Base-by-base conservation (phyloP, 2,888 invertebrate genomes). In the Campoplex nolae region DNA sequence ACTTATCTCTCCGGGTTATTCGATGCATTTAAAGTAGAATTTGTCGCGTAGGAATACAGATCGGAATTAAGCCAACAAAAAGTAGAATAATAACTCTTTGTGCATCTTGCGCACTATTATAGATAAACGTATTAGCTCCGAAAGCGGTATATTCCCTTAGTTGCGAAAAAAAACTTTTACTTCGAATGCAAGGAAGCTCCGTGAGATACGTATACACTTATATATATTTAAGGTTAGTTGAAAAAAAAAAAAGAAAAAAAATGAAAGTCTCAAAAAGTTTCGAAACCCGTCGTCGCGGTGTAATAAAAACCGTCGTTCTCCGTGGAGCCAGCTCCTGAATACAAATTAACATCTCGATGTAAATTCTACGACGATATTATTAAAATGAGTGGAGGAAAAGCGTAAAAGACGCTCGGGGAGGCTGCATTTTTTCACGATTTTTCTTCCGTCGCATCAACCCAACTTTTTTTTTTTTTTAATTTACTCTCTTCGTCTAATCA, bases 261-360 rank as follows among this genome's bases (percentile, higher is more conserved):
- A 74, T 65, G 68, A 54, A 67, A 74, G 73, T 81, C 83, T 81
- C 67, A 51, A 68, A 71, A 86, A 86, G 73, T 86, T 86, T 86
- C 77, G 76, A 83, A 81, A 77, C 48, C 80, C 32, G 62, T 80
- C 76, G 83, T 81, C 71, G 76, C 67, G 73, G 70, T 79, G 75
- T 70, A 51, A 74, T 79, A 67, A 85, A 70, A 79, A 79, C 28
- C 51, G 80, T 84, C 76, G 58, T 81, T 68, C 76, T 77, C 67
- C 42, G 23, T 74, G 68, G 81, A 78, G 23, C 73, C 83, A 73
- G 54, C 81, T 80, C 77, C 81, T 86, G 86, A 86, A 86, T 86
- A 81, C 81, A 86, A 88, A 86, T 88, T 86, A 86, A 84, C 83
- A 86, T 86, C 73, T 76, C 79, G 77, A 86, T 88, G 86, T 75